A percentile compares a stretch with the other conserved stretches of the same genome.
These are phyloP conservation scores for Cataglyphis albicans DNA, from an alignment of 2,888 invertebrate genomes.

Conservation along the genomic window DNA sequence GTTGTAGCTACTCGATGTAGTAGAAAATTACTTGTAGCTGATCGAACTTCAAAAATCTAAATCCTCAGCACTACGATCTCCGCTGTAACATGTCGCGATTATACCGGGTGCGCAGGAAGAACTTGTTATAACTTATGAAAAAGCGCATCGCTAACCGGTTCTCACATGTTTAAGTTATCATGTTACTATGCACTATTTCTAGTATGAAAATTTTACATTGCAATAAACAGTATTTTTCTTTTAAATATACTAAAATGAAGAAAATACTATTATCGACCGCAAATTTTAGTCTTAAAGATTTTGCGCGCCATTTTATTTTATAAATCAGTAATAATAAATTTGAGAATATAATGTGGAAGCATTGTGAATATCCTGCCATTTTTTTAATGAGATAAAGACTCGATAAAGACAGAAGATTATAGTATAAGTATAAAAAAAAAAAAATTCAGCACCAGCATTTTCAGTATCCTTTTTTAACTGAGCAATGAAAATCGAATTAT, in stretches of 20 bases:
- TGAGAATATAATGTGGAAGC: background rate
- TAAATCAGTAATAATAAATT: background rate
- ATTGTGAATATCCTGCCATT: background rate
- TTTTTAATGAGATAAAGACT: slow-evolving; percentile 5
- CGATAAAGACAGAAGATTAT: background rate
- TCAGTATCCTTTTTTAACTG: background rate
- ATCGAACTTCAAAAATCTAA: slow-evolving; percentile 46
- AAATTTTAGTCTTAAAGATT: background rate
- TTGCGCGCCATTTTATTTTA: background rate
- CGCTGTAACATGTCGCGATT: slow-evolving; percentile 45
- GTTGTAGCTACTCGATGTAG: slow-evolving; percentile 32
- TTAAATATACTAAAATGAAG: background rate
- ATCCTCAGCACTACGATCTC: slow-evolving; percentile 14
- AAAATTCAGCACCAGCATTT: background rate
- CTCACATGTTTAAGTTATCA: slow-evolving; percentile 7
- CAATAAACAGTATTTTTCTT: background rate
- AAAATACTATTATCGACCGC: background rate
- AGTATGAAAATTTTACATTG: slow-evolving; percentile 9
- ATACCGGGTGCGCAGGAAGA: slow-evolving; percentile 45
- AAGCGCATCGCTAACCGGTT: slow-evolving; percentile 38
- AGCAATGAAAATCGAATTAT: slow-evolving; percentile 10
- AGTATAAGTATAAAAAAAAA: background rate
- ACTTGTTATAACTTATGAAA: slow-evolving; percentile 25
- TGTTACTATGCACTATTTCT: slow-evolving; percentile 20
- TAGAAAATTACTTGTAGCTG: slow-evolving; percentile 27